These are phyloP conservation scores for Leptobrachium leishanense DNA, from an alignment of 2,113 vertebrate species.

Conservation along the genomic window DNA sequence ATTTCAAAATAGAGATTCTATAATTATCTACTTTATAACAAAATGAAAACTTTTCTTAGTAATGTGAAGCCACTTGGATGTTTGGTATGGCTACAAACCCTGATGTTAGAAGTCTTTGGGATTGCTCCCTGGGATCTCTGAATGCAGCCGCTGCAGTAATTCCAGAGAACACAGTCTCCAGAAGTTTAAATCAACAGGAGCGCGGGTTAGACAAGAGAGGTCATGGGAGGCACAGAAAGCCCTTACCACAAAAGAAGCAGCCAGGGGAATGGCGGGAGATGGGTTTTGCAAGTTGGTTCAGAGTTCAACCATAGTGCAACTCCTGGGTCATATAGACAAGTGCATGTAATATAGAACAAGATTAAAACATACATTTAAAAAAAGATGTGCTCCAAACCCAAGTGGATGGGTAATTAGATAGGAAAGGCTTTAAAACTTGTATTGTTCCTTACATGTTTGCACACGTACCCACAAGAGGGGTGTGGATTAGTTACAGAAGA, in stretches of 20 bases:
- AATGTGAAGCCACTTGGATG: neutral
- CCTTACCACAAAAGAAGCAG: conserved; percentile 24
- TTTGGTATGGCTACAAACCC: neutral
- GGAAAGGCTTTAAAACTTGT: too few species aligned
- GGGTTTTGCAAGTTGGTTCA: neutral
- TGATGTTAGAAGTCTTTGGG: neutral
- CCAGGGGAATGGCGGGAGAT: conserved; percentile 33
- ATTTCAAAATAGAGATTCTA: neutral
- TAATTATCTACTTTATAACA: conserved; percentile 3
- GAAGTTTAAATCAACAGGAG: conserved; percentile 41
- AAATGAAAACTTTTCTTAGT: conserved; percentile 5
- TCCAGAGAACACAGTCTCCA: conserved; percentile 35
- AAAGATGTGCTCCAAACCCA: too few species aligned
- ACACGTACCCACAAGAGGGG: too few species aligned
- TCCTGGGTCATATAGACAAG: neutral
- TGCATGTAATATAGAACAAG: neutral
- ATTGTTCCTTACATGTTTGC: too few species aligned
- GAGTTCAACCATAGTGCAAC: conserved; percentile 39
- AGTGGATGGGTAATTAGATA: too few species aligned
- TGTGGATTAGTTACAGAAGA: too few species aligned
- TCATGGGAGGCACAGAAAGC: conserved; percentile 10
- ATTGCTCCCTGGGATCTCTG: neutral
- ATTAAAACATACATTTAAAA: neutral
- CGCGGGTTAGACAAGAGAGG: conserved; percentile 25
- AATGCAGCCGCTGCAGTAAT: conserved; percentile 28